Base-by-base conservation (phyloP, 2,113 vertebrate species). In the Meles meles region DNA sequence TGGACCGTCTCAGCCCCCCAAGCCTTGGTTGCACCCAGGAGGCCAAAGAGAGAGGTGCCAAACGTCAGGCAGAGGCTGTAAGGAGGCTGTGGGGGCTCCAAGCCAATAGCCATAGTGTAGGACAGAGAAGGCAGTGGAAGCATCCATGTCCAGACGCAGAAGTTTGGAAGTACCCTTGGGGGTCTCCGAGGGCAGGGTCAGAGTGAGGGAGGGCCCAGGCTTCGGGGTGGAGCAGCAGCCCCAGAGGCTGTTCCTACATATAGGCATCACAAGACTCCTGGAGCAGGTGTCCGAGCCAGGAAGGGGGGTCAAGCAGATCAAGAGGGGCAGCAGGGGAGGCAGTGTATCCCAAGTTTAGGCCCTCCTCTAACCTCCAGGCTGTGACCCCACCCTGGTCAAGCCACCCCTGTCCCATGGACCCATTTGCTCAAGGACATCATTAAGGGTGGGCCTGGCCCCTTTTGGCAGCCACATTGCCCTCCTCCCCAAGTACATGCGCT, bases 191-290 rank as follows among this genome's bases (percentile, higher is more conserved):
- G 57, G 61, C 71, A 74, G 31, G 69, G 61, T 27, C 14, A 18
- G 77, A 29, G 13, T 37, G 39, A 86, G 25, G 57, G 63, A 93
- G 49, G 18, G 63, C 93, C 61, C 77, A 79, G 86, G 81, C 63
- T 90, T 97, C 3, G 3, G 84, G 49, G 31, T 37, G 6, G 65
- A 97, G 72, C 13, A 82, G 94, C 67, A 96, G 52, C 72, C 94
- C 85, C 93, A 80, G 79, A 83, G 87, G 76, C 59, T 89, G 61
- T 34, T 82, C 92, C 83, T 98, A 98, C 98, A 98, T 98, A 97
- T 96, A 98, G 96, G 29, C 4, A 42, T 77, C 63, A 27, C 52
- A 72, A 97, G 98, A 98, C 44, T 37, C 86, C 86, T 72, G 95
- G n/a, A 27, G 97, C 97, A 98, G 95, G 91, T 96, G 96, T 1